phyloP scores from a whole-genome alignment of 2,113 vertebrate species.

The Hemicordylus capensis region DNA sequence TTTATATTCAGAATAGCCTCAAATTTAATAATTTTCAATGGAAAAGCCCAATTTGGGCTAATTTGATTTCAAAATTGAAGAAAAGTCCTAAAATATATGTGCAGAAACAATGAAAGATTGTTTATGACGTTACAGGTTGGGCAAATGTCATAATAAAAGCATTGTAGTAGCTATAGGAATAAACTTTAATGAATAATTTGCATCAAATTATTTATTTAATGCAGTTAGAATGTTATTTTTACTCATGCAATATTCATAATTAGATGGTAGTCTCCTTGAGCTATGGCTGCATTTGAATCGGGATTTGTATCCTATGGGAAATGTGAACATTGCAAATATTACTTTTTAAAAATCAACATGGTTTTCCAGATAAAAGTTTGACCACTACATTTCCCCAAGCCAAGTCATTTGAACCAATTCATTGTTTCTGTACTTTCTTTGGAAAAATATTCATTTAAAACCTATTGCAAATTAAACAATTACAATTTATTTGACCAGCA shows the following conservation, averaged over 20 bases:
- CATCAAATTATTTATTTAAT: conserved; percentile 44
- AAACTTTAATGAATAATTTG: conserved; percentile 41
- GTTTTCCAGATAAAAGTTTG: neutral
- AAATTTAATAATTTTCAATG: neutral
- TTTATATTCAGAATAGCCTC: neutral
- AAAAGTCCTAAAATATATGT: conserved; percentile 36
- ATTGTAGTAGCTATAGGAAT: conserved; percentile 27
- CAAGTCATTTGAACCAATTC: too few relatives aligned
- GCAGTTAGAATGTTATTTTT: conserved; percentile 35
- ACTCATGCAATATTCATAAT: conserved; percentile 28
- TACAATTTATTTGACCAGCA: conserved; percentile 26
- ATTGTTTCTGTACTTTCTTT: neutral
- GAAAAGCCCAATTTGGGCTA: conserved; percentile 11
- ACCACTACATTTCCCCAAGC: neutral
- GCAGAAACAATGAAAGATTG: conserved; percentile 44
- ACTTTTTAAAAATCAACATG: neutral
- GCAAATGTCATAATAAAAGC: conserved; percentile 44
- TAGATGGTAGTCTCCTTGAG: conserved; percentile 42
- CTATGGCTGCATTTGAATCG: neutral
- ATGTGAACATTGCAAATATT: neutral
- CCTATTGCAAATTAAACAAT: conserved; percentile 39
- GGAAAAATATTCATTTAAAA: neutral
- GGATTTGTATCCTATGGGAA: conserved; percentile 8
- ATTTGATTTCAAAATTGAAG: neutral
- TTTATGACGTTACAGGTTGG: conserved; percentile 38